phyloP scores from a whole-genome alignment of 2,113 vertebrate genomes.

The Eira barbara region DNA sequence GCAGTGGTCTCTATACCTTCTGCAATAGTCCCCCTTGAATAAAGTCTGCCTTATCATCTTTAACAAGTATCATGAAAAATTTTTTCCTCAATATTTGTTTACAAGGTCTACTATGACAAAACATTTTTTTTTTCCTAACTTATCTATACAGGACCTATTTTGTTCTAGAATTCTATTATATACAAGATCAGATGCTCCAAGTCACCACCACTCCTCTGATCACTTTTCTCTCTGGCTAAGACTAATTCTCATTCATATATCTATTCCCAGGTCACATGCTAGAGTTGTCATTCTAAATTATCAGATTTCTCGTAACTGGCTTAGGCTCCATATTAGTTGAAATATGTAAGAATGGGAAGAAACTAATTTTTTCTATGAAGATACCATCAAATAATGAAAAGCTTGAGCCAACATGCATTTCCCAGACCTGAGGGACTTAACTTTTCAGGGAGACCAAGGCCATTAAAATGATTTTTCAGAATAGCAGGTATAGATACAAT shows the following conservation, averaged over 20 bases:
- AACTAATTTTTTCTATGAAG: background rate
- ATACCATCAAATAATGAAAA: background rate
- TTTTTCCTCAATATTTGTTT: background rate
- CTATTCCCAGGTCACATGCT: background rate
- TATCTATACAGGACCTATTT: background rate
- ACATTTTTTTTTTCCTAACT: background rate
- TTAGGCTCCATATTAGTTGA: background rate
- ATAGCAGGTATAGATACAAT: background rate
- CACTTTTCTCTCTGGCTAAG: background rate
- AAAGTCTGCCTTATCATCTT: background rate
- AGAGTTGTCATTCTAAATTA: background rate
- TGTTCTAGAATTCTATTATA: background rate
- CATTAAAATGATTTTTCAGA: background rate
- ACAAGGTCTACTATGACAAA: background rate
- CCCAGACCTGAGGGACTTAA: background rate
- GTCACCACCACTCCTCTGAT: background rate
- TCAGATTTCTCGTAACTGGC: background rate
- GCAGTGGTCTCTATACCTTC: background rate
- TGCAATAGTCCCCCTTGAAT: background rate
- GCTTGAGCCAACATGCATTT: background rate
- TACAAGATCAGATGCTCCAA: background rate
- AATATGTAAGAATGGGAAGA: background rate
- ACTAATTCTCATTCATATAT: slow-evolving; percentile 12
- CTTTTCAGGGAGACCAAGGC: background rate
- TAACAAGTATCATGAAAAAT: background rate